Evolutionary conservation across 2,888 invertebrate species (phyloP).

Genomic region (Drosophila phalerata): DNA sequence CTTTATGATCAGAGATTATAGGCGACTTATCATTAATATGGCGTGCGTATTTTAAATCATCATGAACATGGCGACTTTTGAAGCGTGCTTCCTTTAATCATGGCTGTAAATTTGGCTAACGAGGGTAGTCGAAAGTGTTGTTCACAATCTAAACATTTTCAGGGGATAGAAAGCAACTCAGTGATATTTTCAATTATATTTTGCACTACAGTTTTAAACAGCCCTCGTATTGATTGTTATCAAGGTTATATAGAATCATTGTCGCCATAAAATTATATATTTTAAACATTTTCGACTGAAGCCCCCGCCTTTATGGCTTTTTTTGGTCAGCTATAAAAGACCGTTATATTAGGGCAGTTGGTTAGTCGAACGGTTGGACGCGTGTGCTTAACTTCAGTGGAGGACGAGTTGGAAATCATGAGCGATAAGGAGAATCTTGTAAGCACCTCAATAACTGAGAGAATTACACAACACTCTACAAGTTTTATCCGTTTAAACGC

Average conservation of each 20-base stretch:
- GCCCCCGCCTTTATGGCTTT: slow-evolving; percentile 25
- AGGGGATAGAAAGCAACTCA: not conserved
- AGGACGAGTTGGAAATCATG: slow-evolving; percentile 18
- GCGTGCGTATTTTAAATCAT: slow-evolving; percentile 13
- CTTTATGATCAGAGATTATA: slow-evolving; percentile 22
- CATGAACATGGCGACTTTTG: slow-evolving; percentile 1
- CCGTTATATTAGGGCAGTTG: not conserved
- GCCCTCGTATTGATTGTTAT: slow-evolving; percentile 27
- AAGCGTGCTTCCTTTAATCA: slow-evolving; percentile 27
- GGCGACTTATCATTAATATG: slow-evolving; percentile 16
- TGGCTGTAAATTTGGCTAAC: slow-evolving; percentile 24
- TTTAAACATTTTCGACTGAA: slow-evolving; percentile 29
- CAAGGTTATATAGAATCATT: slow-evolving; percentile 16
- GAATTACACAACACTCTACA: not conserved
- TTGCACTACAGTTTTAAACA: not conserved
- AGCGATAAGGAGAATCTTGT: slow-evolving; percentile 55
- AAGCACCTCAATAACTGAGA: not conserved
- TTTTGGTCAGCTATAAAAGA: slow-evolving; percentile 18
- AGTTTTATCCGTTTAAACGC: not conserved
- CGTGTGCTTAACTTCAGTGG: slow-evolving; percentile 11
- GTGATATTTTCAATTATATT: not conserved
- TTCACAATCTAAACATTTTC: not conserved
- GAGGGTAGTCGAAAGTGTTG: slow-evolving; percentile 7
- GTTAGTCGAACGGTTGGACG: slow-evolving; percentile 14
- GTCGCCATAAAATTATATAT: slow-evolving; percentile 35